phyloP scores from a whole-genome alignment of 2,797 vertebrate genomes.

The Sebastes aleutianus region DNA sequence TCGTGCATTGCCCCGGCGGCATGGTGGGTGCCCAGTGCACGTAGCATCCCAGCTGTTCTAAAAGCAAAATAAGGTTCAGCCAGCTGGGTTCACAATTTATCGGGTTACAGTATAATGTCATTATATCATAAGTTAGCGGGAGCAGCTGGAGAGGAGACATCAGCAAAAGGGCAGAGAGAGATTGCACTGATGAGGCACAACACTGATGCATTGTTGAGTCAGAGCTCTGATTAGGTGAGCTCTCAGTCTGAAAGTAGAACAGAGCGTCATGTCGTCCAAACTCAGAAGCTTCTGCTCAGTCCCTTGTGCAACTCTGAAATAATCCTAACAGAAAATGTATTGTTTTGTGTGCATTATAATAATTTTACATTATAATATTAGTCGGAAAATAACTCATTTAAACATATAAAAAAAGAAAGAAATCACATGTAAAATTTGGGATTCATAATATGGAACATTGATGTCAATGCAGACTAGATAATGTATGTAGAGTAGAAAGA shows the following conservation, averaged over 20 bases:
- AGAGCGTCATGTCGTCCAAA: constrained; percentile 13
- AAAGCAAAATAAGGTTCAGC: constrained; percentile 48
- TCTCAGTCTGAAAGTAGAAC: constrained; percentile 31
- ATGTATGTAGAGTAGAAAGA: neutral
- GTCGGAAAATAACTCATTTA: neutral
- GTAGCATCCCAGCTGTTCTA: constrained; percentile 49
- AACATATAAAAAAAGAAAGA: neutral
- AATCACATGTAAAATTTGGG: neutral
- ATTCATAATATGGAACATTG: neutral
- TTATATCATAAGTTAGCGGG: constrained; percentile 63
- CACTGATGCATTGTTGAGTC: constrained; percentile 37
- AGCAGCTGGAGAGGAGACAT: constrained; percentile 62
- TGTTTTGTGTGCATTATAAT: neutral
- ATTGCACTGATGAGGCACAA: constrained; percentile 20
- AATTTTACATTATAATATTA: neutral
- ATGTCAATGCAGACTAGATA: neutral
- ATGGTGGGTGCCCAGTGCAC: neutral
- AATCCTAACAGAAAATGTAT: neutral
- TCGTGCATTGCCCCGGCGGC: neutral
- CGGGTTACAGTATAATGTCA: constrained; percentile 49
- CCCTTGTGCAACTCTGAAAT: neutral
- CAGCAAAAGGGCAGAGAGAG: constrained; percentile 20
- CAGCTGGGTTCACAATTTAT: constrained; percentile 61
- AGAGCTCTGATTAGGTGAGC: constrained; percentile 43
- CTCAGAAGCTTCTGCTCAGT: neutral